Evolutionary conservation across 2,113 vertebrate species (phyloP).

Genomic region (Phaethon lepturus): DNA sequence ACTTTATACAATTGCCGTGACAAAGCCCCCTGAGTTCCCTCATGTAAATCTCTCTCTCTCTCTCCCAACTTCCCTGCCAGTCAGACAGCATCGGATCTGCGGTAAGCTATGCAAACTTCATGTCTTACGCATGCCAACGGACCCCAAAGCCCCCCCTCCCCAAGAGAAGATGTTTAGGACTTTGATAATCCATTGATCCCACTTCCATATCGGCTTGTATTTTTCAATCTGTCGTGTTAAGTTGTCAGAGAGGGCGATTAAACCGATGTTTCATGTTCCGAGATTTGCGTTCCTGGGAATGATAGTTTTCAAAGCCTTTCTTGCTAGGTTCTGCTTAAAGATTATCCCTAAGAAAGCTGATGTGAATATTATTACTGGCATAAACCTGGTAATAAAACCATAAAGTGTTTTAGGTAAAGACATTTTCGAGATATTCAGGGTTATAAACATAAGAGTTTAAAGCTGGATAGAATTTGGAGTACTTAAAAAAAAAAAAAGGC

Average conservation of each 20-base stretch:
- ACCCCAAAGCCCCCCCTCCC: conserved; percentile 51
- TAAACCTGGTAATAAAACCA: conserved; percentile 78
- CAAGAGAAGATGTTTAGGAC: conserved; percentile 78
- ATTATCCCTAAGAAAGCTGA: conserved; percentile 81
- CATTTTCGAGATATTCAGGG: conserved; percentile 75
- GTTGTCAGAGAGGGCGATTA: conserved; percentile 81
- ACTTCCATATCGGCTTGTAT: conserved; percentile 80
- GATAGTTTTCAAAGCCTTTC: conserved; percentile 80
- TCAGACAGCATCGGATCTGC: conserved; percentile 74
- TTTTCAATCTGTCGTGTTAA: conserved; percentile 82
- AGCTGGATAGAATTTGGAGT: conserved; percentile 76
- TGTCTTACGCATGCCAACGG: conserved; percentile 75
- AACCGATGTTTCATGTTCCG: conserved; percentile 78
- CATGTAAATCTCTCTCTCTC: conserved; percentile 84
- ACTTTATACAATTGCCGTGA: conserved; percentile 89
- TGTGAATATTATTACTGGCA: conserved; percentile 75
- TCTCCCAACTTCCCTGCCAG: conserved; percentile 77
- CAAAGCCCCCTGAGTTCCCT: conserved; percentile 83
- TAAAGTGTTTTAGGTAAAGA: conserved; percentile 80
- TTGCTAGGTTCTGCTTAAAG: conserved; percentile 76
- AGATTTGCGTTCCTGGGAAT: conserved; percentile 79
- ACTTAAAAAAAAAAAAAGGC: conserved; percentile 17
- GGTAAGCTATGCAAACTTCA: conserved; percentile 74
- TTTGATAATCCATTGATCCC: conserved; percentile 88
- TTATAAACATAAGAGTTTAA: conserved; percentile 79